Conservation (phyloP, 35 echinoderm and acorn worm species). For the Ophiothrix spiculata region DNA sequence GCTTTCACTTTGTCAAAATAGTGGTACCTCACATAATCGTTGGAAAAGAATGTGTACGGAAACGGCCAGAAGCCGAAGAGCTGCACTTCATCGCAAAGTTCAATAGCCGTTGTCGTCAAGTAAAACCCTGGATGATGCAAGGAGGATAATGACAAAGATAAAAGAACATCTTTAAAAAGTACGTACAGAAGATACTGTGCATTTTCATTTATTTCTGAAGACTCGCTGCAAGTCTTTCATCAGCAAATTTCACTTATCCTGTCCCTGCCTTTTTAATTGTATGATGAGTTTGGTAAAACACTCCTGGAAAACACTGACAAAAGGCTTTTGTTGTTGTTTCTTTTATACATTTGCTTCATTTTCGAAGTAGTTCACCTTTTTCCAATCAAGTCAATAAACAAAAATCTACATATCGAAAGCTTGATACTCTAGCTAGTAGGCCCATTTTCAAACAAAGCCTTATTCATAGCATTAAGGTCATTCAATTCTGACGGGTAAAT, state of each 20-base stretch:
- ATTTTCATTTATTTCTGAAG: background rate
- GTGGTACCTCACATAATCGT: slow-evolving; percentile 28
- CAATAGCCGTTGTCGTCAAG: slow-evolving; percentile 48
- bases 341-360: background rate
- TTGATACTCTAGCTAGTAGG: background rate
- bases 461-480: background rate
- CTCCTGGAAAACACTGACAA: background rate
- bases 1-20: slow-evolving; percentile 37
- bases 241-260: background rate
- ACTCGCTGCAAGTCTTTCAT: background rate
- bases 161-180: background rate
- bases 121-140: slow-evolving; percentile 61
- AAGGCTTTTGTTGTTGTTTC: background rate
- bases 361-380: background rate
- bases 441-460: background rate
- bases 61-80: slow-evolving; percentile 88
- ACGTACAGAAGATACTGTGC: background rate
- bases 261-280: background rate
- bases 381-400: background rate
- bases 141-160: background rate
- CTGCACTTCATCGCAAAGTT: slow-evolving; percentile 69
- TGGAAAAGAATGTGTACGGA: background rate
- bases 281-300: background rate
- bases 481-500: background rate
- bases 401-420: background rate